phyloP scores from a whole-genome alignment of 1,140 invertebrate species.

The Drosophila athabasca region DNA sequence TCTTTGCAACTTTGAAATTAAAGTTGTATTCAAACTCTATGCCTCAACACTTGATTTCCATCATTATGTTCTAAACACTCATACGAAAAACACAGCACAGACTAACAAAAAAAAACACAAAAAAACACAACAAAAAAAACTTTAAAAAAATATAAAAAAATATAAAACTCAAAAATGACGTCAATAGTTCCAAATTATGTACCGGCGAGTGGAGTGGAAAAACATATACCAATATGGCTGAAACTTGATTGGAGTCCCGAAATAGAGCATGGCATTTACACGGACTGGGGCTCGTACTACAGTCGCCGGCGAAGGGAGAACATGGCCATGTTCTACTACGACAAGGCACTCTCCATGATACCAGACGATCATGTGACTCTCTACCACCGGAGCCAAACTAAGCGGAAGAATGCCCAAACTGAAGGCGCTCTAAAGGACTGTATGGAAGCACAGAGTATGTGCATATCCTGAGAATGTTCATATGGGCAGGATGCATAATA shows the following conservation, averaged over 20 bases:
- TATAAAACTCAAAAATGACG: constrained; percentile 35
- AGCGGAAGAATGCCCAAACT: constrained; percentile 53
- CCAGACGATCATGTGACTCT: constrained; percentile 52
- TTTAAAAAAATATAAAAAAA: constrained; percentile 10
- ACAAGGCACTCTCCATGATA: constrained; percentile 55
- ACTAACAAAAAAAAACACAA: too few relatives aligned
- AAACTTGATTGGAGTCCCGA: constrained; percentile 70
- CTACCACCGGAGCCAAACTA: constrained; percentile 62
- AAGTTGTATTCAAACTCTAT: too few relatives aligned
- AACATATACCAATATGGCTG: constrained; percentile 49
- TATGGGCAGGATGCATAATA: too few relatives aligned
- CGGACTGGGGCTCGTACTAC: constrained; percentile 73
- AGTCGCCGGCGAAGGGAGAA: constrained; percentile 52
- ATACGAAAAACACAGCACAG: too few relatives aligned
- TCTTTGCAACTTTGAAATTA: too few relatives aligned
- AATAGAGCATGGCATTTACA: constrained; percentile 64
- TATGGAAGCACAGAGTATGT: constrained; percentile 54
- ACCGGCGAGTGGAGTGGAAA: constrained; percentile 21
- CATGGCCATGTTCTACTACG: constrained; percentile 62
- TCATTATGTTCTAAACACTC: too few relatives aligned
- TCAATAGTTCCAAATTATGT: constrained; percentile 13
- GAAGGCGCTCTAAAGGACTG: constrained; percentile 52
- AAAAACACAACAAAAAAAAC: constrained; percentile 14
- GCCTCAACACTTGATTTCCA: too few relatives aligned
- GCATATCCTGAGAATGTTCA: not conserved